Conservation (phyloP, 2,888 invertebrate genomes). For the Lycophotia porphyrea region DNA sequence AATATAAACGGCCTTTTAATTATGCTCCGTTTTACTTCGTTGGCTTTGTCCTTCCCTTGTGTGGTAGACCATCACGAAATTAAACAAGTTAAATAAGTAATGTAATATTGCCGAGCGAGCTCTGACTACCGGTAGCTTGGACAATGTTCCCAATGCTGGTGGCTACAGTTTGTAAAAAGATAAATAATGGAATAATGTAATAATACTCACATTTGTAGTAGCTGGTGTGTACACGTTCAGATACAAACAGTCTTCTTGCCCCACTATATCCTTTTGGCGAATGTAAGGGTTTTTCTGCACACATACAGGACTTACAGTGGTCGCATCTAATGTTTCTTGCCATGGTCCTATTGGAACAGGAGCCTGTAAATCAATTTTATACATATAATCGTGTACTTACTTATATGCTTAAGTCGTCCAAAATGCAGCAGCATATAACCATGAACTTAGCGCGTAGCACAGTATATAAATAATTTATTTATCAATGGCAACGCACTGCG, state of each 20-base stretch:
- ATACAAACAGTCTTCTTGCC: constrained; percentile 95
- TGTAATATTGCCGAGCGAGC: too few species aligned
- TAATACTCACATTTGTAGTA: constrained; percentile 76
- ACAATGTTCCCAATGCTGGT: too few species aligned
- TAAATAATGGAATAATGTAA: too few species aligned
- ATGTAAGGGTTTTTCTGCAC: constrained; percentile 94
- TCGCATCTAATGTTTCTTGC: constrained; percentile 91
- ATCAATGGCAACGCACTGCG: background rate
- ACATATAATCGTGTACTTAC: background rate
- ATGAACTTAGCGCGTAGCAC: constrained; percentile 5
- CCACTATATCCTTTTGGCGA: constrained; percentile 91
- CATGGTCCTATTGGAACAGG: constrained; percentile 92
- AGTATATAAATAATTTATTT: constrained; percentile 12
- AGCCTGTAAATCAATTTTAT: constrained; percentile 83
- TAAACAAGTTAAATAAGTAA: background rate
- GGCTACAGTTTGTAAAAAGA: too few species aligned
- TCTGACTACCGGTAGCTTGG: too few species aligned
- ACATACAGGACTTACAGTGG: constrained; percentile 92
- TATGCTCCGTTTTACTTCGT: constrained; percentile 9
- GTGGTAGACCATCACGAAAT: background rate
- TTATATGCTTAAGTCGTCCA: background rate
- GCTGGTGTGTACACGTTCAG: constrained; percentile 92
- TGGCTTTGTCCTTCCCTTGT: constrained; percentile 14
- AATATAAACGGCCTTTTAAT: constrained; percentile 14
- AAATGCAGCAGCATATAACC: background rate